Evolutionary conservation across 2,113 vertebrate genomes (phyloP).

Genomic region (Gobius niger): DNA sequence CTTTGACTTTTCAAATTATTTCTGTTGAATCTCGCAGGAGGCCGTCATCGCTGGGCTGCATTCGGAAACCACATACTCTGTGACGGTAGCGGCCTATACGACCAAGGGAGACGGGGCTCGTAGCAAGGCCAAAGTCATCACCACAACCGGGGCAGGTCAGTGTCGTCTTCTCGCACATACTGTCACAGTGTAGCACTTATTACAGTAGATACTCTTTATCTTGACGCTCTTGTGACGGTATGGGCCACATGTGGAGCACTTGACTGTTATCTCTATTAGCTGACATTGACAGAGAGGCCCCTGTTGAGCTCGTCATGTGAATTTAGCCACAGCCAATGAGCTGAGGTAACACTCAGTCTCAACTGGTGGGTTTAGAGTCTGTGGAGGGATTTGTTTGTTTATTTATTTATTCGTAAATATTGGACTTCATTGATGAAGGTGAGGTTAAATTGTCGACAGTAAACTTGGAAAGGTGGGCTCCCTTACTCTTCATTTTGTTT

Average conservation of each 20-base stretch:
- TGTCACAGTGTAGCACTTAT: not conserved
- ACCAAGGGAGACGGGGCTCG: slow-evolving; percentile 96
- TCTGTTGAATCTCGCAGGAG: slow-evolving; percentile 79
- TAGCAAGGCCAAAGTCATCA: slow-evolving; percentile 93
- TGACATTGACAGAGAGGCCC: slow-evolving; percentile 1
- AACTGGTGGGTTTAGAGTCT: not conserved
- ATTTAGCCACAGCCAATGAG: not conserved
- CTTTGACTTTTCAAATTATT: slow-evolving; percentile 24
- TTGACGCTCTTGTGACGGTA: not conserved
- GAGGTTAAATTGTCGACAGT: too few relatives aligned
- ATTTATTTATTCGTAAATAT: too few relatives aligned
- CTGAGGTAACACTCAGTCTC: not conserved
- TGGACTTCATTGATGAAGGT: too few relatives aligned
- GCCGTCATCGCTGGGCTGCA: slow-evolving; percentile 87
- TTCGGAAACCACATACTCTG: slow-evolving; percentile 93
- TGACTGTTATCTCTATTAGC: slow-evolving; percentile 8
- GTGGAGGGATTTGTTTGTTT: too few relatives aligned
- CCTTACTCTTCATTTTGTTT: too few relatives aligned
- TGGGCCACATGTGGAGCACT: slow-evolving; percentile 8
- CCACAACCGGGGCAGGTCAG: slow-evolving; percentile 89
- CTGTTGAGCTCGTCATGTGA: not conserved
- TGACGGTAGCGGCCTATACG: slow-evolving; percentile 95
- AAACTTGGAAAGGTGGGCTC: too few relatives aligned
- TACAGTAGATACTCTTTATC: not conserved
- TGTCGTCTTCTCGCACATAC: slow-evolving; percentile 22